Evolutionary conservation across 2,113 vertebrate genomes (phyloP).

Genomic region (Thamnophis sirtalis): DNA sequence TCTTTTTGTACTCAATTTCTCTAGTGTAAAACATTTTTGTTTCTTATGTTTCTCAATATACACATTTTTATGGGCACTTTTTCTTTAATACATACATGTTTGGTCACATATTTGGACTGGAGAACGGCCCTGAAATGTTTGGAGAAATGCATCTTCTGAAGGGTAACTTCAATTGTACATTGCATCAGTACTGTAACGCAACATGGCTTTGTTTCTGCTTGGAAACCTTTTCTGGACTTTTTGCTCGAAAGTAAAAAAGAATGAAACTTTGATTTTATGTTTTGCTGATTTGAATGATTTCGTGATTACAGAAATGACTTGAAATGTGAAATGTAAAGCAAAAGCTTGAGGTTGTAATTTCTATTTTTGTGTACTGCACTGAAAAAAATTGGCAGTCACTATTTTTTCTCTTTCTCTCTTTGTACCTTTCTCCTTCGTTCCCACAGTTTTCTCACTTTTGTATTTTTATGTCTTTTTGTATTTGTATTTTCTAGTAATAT

Average conservation of each 20-base stretch:
- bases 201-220: neutral
- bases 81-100: neutral
- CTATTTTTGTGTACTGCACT: neutral
- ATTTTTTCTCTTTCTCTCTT: neutral
- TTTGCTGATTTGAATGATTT: neutral
- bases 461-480: neutral
- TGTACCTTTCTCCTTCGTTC: neutral
- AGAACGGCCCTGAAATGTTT: neutral
- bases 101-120: neutral
- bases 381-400: neutral
- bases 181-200: neutral
- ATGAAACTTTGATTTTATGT: neutral
- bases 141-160: neutral
- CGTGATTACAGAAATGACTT: neutral
- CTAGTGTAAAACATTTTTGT: neutral
- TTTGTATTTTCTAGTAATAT: neutral
- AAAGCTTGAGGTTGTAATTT: neutral
- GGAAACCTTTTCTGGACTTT: neutral
- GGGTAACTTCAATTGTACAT: neutral
- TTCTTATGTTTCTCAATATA: neutral
- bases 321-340: neutral
- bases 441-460: neutral
- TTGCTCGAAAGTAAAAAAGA: neutral
- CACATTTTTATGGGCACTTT: neutral
- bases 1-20: neutral